phyloP scores from a whole-genome alignment of 2,797 vertebrate species.

The Numenius phaeopus region DNA sequence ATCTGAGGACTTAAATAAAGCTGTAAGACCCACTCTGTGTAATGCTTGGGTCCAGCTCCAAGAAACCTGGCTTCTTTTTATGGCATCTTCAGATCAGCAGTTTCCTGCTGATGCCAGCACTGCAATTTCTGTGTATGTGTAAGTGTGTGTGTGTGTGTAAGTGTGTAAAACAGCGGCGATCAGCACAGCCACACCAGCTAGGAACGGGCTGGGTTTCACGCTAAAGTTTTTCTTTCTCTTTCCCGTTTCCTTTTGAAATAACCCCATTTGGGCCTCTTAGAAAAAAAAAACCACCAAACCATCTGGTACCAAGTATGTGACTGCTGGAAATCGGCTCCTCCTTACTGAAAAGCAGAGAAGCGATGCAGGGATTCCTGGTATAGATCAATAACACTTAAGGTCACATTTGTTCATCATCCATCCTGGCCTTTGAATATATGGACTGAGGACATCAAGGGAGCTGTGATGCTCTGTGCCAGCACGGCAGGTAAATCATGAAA shows the following conservation, averaged over 20 bases:
- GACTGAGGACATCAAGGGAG: neutral
- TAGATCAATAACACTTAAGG: neutral
- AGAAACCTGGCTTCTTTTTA: constrained; percentile 9
- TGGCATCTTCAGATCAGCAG: neutral
- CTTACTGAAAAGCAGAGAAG: neutral
- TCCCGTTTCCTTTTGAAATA: constrained; percentile 27
- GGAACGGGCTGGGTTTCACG: neutral
- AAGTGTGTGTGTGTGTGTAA: neutral
- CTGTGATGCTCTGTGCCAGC: neutral
- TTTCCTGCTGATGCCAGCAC: neutral
- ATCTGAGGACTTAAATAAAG: constrained; percentile 26
- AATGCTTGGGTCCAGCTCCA: rapidly evolving
- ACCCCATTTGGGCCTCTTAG: constrained; percentile 36
- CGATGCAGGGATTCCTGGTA: neutral
- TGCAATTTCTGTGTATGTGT: neutral
- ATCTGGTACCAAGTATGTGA: constrained; percentile 10
- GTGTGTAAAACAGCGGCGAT: neutral
- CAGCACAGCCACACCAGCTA: neutral
- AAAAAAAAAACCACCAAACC: neutral
- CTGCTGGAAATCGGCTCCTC: constrained; percentile 35
- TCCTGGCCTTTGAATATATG: neutral
- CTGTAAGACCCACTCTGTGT: neutral
- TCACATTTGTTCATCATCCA: neutral
- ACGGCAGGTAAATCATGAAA: neutral
- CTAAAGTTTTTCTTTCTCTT: neutral